phyloP scores from a whole-genome alignment of 2,113 vertebrate species.

The Tragelaphus scriptus region DNA sequence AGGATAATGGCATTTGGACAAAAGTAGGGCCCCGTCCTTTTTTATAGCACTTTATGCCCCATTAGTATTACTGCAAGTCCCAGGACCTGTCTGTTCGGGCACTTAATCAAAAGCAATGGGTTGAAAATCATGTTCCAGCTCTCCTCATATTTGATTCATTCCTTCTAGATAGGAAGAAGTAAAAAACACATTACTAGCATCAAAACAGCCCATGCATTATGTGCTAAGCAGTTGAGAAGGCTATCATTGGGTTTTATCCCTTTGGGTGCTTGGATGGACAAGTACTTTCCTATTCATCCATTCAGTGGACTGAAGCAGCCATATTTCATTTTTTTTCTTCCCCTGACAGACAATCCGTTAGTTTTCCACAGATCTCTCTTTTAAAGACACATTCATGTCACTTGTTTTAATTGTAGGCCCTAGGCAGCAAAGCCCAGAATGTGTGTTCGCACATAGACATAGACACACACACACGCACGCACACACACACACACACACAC shows the following conservation, averaged over 20 bases:
- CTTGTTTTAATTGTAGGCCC: slow-evolving; percentile 83
- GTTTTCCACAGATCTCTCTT: slow-evolving; percentile 81
- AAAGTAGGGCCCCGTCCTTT: slow-evolving; percentile 80
- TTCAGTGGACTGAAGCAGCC: slow-evolving; percentile 78
- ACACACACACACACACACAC: background rate
- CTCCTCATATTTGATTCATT: slow-evolving; percentile 98
- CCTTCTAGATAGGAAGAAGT: slow-evolving; percentile 93
- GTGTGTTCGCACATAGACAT: background rate
- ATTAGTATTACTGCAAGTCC: slow-evolving; percentile 98
- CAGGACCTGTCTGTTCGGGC: slow-evolving; percentile 94
- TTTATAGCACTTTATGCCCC: slow-evolving; percentile 91
- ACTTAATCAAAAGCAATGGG: slow-evolving; percentile 99
- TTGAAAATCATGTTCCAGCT: slow-evolving; percentile 98
- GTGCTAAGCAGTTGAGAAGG: slow-evolving; percentile 90
- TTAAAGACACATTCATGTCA: slow-evolving; percentile 84
- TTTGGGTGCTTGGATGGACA: slow-evolving; percentile 84
- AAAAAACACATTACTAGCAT: slow-evolving; percentile 89
- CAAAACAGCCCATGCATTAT: slow-evolving; percentile 91
- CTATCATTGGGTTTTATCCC: slow-evolving; percentile 90
- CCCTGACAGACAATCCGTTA: slow-evolving; percentile 82
- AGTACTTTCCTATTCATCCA: slow-evolving; percentile 86
- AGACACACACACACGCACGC: background rate
- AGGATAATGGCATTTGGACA: slow-evolving; percentile 91
- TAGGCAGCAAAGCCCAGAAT: slow-evolving; percentile 68
- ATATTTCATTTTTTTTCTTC: slow-evolving; percentile 80